Evolutionary conservation across 1,140 invertebrate species (phyloP), one percentile per base, ranked within the genome.

Genomic region (Neocloeon triangulifer): DNA sequence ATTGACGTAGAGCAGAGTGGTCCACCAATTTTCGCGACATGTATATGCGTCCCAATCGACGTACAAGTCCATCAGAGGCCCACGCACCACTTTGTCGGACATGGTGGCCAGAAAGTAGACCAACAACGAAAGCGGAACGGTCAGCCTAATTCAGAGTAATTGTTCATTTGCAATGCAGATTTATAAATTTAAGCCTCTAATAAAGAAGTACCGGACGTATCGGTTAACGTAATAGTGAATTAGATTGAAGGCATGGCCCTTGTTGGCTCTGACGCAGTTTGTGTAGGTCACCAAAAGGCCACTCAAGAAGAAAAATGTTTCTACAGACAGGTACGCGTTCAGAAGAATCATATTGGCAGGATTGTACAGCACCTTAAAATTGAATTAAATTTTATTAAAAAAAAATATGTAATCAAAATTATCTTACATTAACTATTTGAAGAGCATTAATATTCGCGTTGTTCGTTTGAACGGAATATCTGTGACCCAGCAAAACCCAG

Each of bases 291-390:
- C n/a, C n/a, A n/a, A n/a, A n/a, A n/a, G n/a, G n/a, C n/a, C n/a
- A n/a, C n/a, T n/a, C n/a, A n/a, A n/a, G n/a, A n/a, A 37, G 10
- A 68, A 57, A 44, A 69, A 68, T 5, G 64, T 63, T 37, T 65
- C 61, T 15, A 70, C 54, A 25, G 62, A 30, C 35, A 64, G 41
- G 27, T 47, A 39, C 18, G 45, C 33, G 19, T 45, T 36, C 0
- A 45, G 16, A 33, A 43, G 37, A 0, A 39, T 34, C 14, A 37
- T 13, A 1, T 40, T n/a, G n/a, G n/a, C n/a, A n/a, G n/a, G n/a
- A n/a, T n/a, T n/a, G n/a, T n/a, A n/a, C n/a, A n/a, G n/a, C n/a
- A n/a, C n/a, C n/a, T n/a, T n/a, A n/a, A n/a, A n/a, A n/a, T n/a
- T n/a, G n/a, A n/a, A n/a, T n/a, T n/a, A n/a, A n/a, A n/a, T n/a